Evolutionary conservation across 2,797 vertebrate species (phyloP).

Genomic region (Streptopelia turtur): DNA sequence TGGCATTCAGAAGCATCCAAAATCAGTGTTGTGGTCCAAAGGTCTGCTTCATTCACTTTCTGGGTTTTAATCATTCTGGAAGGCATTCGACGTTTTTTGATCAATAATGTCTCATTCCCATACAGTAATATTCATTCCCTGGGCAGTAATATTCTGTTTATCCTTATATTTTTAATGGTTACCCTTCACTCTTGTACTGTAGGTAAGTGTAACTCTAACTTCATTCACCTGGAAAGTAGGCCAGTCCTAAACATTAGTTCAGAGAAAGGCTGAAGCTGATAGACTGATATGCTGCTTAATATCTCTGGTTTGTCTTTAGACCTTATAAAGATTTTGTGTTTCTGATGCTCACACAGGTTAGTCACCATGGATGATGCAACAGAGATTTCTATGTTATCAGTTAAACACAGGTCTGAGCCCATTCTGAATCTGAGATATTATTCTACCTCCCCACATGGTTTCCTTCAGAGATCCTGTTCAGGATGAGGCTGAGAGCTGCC

Average conservation of each 20-base stretch:
- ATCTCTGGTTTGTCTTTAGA: not conserved
- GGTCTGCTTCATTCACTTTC: not conserved
- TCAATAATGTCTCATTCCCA: not conserved
- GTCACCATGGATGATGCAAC: not conserved
- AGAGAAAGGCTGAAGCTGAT: not conserved
- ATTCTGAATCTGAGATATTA: not conserved
- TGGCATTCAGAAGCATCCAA: not conserved
- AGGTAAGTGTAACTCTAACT: not conserved
- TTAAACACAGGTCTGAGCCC: not conserved
- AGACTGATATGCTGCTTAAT: not conserved
- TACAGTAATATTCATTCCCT: not conserved
- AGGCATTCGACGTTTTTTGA: not conserved
- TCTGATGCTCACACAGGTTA: not conserved
- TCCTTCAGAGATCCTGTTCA: not conserved
- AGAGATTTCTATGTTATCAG: not conserved
- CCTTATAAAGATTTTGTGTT: not conserved
- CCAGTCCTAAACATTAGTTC: not conserved
- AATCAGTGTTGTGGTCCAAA: not conserved
- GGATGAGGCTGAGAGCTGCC: not conserved
- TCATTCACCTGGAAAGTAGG: not conserved
- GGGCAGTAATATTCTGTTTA: not conserved
- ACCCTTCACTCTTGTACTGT: not conserved
- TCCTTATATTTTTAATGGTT: not conserved
- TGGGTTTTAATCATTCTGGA: not conserved
- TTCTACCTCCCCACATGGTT: not conserved